phyloP scores from a whole-genome alignment of 2,113 vertebrate genomes.

The Chaetops frenatus region DNA sequence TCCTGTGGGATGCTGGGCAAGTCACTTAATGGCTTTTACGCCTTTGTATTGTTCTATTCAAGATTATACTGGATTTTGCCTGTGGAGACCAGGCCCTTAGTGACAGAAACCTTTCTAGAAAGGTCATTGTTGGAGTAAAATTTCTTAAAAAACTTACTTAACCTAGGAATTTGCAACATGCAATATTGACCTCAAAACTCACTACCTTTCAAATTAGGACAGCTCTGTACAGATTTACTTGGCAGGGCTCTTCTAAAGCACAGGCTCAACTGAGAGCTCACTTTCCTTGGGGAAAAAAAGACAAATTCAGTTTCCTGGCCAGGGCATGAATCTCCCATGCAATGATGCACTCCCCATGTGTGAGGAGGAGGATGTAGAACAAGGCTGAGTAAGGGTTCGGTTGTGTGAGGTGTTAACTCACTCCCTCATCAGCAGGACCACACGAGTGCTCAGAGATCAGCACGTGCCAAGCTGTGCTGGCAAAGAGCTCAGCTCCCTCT shows the following conservation, averaged over 20 bases:
- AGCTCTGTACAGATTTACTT: neutral
- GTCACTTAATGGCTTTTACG: neutral
- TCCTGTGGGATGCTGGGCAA: constrained; percentile 19
- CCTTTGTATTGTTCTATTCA: constrained; percentile 28
- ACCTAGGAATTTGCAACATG: neutral
- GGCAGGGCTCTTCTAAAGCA: neutral
- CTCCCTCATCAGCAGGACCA: accelerated
- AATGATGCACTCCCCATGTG: neutral
- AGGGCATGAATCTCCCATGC: neutral
- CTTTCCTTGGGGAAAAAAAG: neutral
- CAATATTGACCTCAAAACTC: neutral
- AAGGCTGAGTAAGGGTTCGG: neutral
- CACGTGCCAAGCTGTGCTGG: neutral
- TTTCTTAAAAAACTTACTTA: neutral
- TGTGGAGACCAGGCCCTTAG: neutral
- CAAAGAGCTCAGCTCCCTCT: neutral
- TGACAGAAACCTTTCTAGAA: neutral
- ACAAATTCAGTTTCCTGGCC: neutral
- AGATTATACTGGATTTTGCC: neutral
- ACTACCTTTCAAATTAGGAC: neutral
- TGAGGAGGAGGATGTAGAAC: neutral
- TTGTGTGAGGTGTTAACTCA: neutral
- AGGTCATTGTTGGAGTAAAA: neutral
- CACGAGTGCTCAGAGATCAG: accelerated
- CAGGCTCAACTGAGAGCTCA: neutral